phyloP scores from a whole-genome alignment of 2,113 vertebrate species.

The Mohoua ochrocephala region DNA sequence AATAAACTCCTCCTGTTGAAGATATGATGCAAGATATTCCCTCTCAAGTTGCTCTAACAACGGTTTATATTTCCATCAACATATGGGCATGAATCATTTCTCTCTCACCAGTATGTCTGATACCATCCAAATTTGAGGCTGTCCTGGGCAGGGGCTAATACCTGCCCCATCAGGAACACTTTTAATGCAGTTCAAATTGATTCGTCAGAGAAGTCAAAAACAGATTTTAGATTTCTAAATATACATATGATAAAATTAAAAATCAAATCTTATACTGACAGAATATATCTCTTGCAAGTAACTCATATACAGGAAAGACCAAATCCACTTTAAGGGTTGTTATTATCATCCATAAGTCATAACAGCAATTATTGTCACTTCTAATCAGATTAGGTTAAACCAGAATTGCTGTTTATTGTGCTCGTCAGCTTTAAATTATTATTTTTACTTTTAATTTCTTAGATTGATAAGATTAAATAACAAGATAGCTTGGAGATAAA shows the following conservation, averaged over 20 bases:
- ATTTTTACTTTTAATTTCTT: background rate
- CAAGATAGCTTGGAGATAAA: background rate
- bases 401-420: background rate
- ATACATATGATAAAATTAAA: background rate
- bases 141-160: background rate
- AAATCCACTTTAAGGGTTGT: background rate
- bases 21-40: background rate
- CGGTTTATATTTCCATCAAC: background rate
- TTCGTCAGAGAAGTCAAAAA: background rate
- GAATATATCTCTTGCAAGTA: background rate
- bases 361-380: background rate
- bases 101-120: background rate
- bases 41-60: background rate
- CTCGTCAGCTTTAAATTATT: background rate
- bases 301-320: background rate
- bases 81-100: background rate
- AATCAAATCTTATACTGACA: background rate
- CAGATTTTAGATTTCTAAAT: background rate
- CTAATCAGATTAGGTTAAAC: background rate
- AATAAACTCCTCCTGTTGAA: background rate
- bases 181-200: background rate
- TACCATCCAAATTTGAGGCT: background rate
- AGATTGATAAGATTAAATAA: background rate
- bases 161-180: background rate
- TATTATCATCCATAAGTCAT: background rate